phyloP scores from a whole-genome alignment of 2,888 invertebrate genomes.

The Synanthedon tipuliformis region DNA sequence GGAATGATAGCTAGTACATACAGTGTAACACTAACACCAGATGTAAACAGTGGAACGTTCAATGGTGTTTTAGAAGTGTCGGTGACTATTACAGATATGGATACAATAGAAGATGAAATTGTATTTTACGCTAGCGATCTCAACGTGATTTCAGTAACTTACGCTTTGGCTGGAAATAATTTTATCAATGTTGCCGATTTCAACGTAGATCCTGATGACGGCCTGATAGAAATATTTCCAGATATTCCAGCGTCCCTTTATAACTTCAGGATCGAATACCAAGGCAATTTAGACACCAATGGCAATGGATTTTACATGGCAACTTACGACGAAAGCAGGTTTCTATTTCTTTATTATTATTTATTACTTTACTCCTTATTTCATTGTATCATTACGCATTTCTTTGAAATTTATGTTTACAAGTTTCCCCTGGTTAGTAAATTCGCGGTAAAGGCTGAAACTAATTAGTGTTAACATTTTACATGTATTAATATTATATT shows the following conservation, averaged over 20 bases:
- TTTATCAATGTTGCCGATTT: constrained; percentile 11
- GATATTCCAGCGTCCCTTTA: constrained; percentile 17
- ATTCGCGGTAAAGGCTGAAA: neutral
- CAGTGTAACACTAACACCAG: constrained; percentile 21
- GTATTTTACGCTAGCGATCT: constrained; percentile 24
- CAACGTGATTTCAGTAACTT: constrained; percentile 20
- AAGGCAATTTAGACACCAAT: constrained; percentile 16
- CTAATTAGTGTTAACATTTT: no score
- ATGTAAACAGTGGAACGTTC: constrained; percentile 21
- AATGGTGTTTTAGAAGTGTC: constrained; percentile 20
- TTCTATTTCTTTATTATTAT: constrained; percentile 13
- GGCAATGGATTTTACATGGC: constrained; percentile 29
- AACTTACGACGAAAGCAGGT: constrained; percentile 18
- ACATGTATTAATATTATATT: no score
- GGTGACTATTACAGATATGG: constrained; percentile 17
- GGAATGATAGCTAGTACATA: constrained; percentile 29
- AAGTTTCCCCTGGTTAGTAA: neutral
- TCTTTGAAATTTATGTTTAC: neutral
- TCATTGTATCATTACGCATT: neutral
- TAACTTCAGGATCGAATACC: constrained; percentile 27
- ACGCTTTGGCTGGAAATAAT: constrained; percentile 18
- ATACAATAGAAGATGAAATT: constrained; percentile 23
- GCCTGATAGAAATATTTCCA: constrained; percentile 25
- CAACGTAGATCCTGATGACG: constrained; percentile 18
- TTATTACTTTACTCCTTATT: neutral